phyloP scores from a whole-genome alignment of 2,797 vertebrate species.

The Pipistrellus pygmaeus region DNA sequence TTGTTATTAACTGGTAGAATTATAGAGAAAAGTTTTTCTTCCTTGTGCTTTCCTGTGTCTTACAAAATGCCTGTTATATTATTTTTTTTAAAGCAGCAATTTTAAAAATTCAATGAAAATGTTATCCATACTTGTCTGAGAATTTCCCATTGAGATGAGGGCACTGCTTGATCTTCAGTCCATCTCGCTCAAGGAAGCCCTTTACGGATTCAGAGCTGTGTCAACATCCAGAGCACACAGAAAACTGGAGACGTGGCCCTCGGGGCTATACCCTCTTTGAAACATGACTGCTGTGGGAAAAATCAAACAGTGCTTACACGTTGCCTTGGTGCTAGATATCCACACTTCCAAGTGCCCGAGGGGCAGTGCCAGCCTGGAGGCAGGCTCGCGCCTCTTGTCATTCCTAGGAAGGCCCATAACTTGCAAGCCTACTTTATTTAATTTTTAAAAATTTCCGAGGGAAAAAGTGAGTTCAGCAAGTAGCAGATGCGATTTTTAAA shows the following conservation, averaged over 20 bases:
- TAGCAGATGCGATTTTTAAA: neutral
- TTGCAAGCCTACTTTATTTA: neutral
- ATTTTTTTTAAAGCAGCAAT: slow-evolving; percentile 28
- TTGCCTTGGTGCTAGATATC: neutral
- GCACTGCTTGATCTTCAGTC: neutral
- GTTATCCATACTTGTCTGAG: neutral
- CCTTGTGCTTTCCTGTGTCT: neutral
- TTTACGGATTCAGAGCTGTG: neutral
- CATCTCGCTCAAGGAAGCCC: accelerated
- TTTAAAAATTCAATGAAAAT: neutral
- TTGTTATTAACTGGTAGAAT: neutral
- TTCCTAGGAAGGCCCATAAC: neutral
- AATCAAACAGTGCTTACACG: neutral
- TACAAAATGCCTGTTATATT: neutral
- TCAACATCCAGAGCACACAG: too few relatives aligned
- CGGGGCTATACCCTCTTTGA: neutral
- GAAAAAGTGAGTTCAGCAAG: neutral
- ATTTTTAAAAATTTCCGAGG: neutral
- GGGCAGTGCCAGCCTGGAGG: neutral
- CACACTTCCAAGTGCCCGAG: neutral
- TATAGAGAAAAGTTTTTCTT: neutral
- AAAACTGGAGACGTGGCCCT: accelerated
- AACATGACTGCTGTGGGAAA: neutral
- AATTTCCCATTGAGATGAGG: neutral
- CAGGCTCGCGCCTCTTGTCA: too few relatives aligned